phyloP scores from a whole-genome alignment of 2,797 vertebrate species.

The Ambastaia sidthimunki region DNA sequence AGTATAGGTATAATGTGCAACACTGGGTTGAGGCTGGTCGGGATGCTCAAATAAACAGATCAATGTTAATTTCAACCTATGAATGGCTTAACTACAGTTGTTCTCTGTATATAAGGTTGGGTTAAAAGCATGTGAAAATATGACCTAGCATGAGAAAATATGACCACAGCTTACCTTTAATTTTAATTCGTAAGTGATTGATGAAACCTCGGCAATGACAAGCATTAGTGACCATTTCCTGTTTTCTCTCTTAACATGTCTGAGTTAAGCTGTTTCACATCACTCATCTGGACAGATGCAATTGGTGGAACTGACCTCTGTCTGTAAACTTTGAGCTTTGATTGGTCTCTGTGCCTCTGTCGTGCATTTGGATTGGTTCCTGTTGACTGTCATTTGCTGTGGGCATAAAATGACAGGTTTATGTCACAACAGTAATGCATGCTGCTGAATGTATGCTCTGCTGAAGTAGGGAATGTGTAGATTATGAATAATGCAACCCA shows the following conservation, averaged over 20 bases:
- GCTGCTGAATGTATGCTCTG: conserved; percentile 19
- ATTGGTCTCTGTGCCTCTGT: conserved; percentile 44
- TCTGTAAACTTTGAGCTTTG: conserved; percentile 21
- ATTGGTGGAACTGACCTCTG: conserved; percentile 39
- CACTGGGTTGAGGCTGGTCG: too few species aligned
- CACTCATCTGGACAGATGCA: conserved; percentile 7
- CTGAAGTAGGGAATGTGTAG: conserved; percentile 5
- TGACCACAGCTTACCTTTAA: neutral
- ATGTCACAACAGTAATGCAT: conserved; percentile 20
- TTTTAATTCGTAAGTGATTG: neutral
- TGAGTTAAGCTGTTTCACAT: conserved; percentile 29
- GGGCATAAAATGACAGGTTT: conserved; percentile 36
- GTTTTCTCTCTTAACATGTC: conserved; percentile 16
- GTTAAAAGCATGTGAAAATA: too few species aligned
- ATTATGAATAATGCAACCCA: conserved; percentile 52
- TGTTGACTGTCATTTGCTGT: conserved; percentile 37
- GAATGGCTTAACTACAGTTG: too few species aligned
- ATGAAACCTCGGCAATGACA: neutral
- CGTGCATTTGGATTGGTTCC: conserved; percentile 48
- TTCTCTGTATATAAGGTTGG: too few species aligned
- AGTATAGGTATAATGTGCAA: too few species aligned
- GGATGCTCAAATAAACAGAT: too few species aligned
- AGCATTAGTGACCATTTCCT: conserved; percentile 18
- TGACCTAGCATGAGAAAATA: too few species aligned
- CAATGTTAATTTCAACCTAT: too few species aligned